Conservation (phyloP, 2,797 vertebrate species). For the Dallia pectoralis region DNA sequence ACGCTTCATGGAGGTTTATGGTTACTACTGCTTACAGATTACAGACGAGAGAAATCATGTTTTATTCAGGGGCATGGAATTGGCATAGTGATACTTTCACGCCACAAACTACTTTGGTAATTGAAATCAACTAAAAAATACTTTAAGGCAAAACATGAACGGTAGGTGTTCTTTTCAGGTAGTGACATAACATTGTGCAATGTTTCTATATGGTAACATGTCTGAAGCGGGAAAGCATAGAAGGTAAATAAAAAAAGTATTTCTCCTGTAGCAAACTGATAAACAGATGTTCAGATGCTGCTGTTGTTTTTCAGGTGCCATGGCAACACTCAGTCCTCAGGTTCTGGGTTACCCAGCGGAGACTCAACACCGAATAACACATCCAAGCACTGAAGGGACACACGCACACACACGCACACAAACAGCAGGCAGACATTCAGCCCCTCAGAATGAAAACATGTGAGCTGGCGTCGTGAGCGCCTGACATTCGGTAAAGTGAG, state of each 20-base stretch:
- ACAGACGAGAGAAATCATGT: no score
- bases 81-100: no score
- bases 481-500: background rate
- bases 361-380: background rate
- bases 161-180: no score
- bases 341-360: constrained; percentile 1
- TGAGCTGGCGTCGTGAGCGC: background rate
- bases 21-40: no score
- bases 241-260: background rate
- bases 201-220: background rate
- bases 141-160: no score
- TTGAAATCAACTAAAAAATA: no score
- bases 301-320: background rate
- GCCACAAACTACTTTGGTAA: no score
- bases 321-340: constrained; percentile 7
- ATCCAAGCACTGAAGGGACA: background rate
- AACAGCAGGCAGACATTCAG: background rate
- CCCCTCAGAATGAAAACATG: background rate
- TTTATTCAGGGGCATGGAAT: no score
- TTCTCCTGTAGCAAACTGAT: background rate
- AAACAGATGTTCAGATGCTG: background rate
- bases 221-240: background rate
- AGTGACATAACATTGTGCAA: no score
- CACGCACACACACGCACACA: background rate
- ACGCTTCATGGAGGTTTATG: no score